Percentiles rank a stretch among this genome's conserved stretches.
phyloP scores from a whole-genome alignment of 2,888 invertebrate genomes.

The Tineola bisselliella region DNA sequence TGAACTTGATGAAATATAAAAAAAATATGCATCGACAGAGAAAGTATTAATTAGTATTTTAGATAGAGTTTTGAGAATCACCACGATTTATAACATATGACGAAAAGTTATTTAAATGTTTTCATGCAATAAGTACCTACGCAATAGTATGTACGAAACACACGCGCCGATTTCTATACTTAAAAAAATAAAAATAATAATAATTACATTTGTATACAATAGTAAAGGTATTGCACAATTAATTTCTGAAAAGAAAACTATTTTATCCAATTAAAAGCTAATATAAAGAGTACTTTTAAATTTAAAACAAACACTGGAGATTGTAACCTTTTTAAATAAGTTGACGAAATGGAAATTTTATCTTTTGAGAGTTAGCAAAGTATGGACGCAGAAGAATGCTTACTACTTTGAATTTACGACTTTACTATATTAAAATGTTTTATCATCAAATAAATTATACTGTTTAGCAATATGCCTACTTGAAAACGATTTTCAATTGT shows the following conservation, averaged over 20 bases:
- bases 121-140: too few relatives aligned
- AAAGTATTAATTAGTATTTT: conserved; percentile 18
- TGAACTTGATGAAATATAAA: conserved; percentile 35
- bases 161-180: too few relatives aligned
- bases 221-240: neutral
- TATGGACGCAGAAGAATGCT: neutral
- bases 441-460: too few relatives aligned
- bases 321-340: neutral
- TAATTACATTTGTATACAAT: too few relatives aligned
- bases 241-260: neutral
- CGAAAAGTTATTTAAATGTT: too few relatives aligned
- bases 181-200: too few relatives aligned
- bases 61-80: neutral
- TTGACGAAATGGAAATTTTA: neutral
- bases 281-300: neutral
- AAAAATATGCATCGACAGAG: conserved; percentile 16
- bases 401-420: neutral
- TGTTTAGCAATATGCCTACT: too few relatives aligned
- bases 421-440: too few relatives aligned
- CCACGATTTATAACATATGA: neutral
- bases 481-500: too few relatives aligned
- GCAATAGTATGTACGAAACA: too few relatives aligned
- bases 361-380: neutral
- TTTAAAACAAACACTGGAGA: neutral
- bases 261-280: neutral